A percentile compares a stretch with the other conserved stretches of the same genome.
Conservation (phyloP, 2,797 vertebrate species). For the Paguma larvata region DNA sequence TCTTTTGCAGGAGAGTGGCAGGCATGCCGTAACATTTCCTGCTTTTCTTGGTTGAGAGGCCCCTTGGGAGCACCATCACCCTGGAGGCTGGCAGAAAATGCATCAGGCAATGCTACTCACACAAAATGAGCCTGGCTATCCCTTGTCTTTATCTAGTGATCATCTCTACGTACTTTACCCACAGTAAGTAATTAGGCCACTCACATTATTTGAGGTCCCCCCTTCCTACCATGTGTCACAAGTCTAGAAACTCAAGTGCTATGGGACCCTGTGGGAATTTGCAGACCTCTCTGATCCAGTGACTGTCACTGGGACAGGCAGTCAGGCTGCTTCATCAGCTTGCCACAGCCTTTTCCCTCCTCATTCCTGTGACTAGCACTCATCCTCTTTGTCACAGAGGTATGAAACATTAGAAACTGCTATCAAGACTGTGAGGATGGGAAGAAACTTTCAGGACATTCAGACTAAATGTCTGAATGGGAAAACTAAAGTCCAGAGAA, state of each 20-base stretch:
- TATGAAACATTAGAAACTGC: neutral
- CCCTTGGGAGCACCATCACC: neutral
- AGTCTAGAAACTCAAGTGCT: neutral
- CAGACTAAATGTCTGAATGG: neutral
- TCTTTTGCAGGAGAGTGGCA: neutral
- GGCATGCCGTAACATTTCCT: neutral
- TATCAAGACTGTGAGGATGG: neutral
- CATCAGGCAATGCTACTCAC: neutral
- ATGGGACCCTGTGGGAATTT: neutral
- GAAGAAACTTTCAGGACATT: slow-evolving; percentile 20
- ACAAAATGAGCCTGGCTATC: neutral
- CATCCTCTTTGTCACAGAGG: neutral
- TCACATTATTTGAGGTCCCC: neutral
- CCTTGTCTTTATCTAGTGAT: slow-evolving; percentile 12
- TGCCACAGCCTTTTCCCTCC: neutral
- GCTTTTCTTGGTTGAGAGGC: neutral
- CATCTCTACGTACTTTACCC: neutral
- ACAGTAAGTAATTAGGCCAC: slow-evolving; percentile 43
- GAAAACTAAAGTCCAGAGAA: neutral
- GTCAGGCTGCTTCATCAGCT: neutral
- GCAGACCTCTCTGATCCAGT: neutral
- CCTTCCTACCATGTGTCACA: neutral
- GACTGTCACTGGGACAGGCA: neutral
- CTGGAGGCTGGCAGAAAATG: neutral
- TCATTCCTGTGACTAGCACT: neutral